Percentiles rank a stretch among this genome's conserved stretches.
These are phyloP conservation scores for Eriosoma lanigerum DNA, from an alignment of 1,140 invertebrate genomes.

Conservation along the genomic window DNA sequence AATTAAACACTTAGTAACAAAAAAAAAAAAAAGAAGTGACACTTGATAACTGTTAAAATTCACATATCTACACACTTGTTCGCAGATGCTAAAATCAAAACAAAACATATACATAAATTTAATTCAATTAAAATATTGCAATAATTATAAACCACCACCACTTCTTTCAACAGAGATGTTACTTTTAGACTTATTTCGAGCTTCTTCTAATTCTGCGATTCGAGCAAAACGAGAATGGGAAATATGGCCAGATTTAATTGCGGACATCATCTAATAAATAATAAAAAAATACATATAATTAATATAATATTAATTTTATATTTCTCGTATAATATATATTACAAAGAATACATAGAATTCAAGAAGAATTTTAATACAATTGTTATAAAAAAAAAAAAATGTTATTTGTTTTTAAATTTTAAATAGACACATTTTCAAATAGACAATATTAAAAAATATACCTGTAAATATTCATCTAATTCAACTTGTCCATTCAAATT, in stretches of 20 bases:
- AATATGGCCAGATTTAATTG: constrained; percentile 91
- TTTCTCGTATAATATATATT: not conserved
- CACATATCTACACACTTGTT: constrained; percentile 22
- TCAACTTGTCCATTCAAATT: constrained; percentile 99
- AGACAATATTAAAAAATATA: constrained; percentile 60
- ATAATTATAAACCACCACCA: constrained; percentile 75
- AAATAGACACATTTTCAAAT: not conserved
- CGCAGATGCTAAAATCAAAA: not conserved
- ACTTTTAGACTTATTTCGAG: constrained; percentile 71
- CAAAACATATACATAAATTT: not conserved
- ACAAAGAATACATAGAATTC: not conserved
- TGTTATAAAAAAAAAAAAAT: not conserved
- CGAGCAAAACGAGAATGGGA: constrained; percentile 84
- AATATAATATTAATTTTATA: not conserved
- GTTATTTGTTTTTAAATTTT: not conserved
- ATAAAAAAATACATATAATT: not conserved
- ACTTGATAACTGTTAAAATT: not conserved
- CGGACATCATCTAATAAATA: constrained; percentile 86
- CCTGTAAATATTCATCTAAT: constrained; percentile 97
- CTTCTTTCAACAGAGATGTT: constrained; percentile 89
- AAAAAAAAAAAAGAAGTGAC: not conserved
- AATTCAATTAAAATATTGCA: not conserved
- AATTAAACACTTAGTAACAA: constrained; percentile 26
- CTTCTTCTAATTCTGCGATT: constrained; percentile 88
- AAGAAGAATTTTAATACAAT: not conserved